phyloP scores from a whole-genome alignment of 2,113 vertebrate species.

The Mungos mungo region DNA sequence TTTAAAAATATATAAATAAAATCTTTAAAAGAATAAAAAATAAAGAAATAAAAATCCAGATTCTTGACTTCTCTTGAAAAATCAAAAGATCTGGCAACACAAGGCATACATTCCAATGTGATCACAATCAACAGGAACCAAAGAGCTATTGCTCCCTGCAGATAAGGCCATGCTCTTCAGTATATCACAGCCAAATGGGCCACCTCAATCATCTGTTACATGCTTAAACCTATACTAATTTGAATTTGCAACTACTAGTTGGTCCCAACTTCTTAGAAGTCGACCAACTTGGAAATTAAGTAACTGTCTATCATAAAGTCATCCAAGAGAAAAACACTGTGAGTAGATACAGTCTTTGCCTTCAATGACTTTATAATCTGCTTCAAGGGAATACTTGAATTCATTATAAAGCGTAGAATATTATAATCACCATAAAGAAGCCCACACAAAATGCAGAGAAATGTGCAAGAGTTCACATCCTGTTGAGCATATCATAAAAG shows the following conservation, averaged over 20 bases:
- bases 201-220: not conserved
- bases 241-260: not conserved
- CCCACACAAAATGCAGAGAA: not conserved
- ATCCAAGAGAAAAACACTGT: not conserved
- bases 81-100: not conserved
- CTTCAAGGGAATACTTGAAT: not conserved
- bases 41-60: not conserved
- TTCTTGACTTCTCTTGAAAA: conserved; percentile 13
- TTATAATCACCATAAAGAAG: not conserved
- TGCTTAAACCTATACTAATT: not conserved
- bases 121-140: not conserved
- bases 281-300: conserved; percentile 19
- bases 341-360: not conserved
- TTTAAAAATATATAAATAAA: no score
- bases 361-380: not conserved
- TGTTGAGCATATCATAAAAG: not conserved
- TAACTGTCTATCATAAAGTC: not conserved
- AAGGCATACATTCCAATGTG: not conserved
- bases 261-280: not conserved
- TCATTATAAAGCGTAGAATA: not conserved
- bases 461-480: not conserved
- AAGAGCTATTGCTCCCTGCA: not conserved
- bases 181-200: not conserved
- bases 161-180: not conserved
- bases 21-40: not conserved